A percentile compares a stretch with the other conserved stretches of the same genome.
Evolutionary conservation across 2,888 invertebrate species (phyloP).

Genomic region (Eupithecia exiguata): DNA sequence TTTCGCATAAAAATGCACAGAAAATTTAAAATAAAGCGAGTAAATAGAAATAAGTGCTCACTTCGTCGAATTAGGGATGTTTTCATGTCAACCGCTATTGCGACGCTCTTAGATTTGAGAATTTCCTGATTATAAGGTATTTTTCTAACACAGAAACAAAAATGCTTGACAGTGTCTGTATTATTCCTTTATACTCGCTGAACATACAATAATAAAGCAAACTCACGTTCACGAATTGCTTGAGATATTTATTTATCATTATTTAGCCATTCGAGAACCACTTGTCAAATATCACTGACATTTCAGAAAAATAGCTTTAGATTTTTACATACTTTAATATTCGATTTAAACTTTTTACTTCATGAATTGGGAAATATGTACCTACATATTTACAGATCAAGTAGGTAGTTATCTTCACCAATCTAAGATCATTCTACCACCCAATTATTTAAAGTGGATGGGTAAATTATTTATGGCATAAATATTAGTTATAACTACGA

Average conservation of each 20-base stretch:
- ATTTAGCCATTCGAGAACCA: neutral
- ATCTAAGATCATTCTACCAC: neutral
- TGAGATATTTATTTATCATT: neutral
- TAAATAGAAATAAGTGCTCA: neutral
- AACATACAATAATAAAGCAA: neutral
- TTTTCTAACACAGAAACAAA: neutral
- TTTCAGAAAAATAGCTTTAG: neutral
- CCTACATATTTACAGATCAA: constrained; percentile 10
- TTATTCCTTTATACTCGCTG: neutral
- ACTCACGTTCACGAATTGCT: neutral
- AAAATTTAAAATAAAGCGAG: neutral
- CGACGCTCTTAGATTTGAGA: neutral
- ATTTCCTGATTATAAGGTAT: neutral
- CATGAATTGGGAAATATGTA: neutral
- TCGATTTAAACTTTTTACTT: neutral
- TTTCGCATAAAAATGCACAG: constrained; percentile 12
- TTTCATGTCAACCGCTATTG: neutral
- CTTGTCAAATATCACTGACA: neutral
- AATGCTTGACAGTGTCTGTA: neutral
- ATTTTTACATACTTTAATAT: neutral
- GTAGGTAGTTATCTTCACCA: neutral
- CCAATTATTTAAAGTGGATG: constrained; percentile 5
- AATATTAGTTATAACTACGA: constrained; percentile 17
- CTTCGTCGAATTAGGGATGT: neutral
- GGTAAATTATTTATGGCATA: constrained; percentile 19